Evolutionary conservation across 2,113 vertebrate genomes (phyloP).

Genomic region (Dasyurus viverrinus): DNA sequence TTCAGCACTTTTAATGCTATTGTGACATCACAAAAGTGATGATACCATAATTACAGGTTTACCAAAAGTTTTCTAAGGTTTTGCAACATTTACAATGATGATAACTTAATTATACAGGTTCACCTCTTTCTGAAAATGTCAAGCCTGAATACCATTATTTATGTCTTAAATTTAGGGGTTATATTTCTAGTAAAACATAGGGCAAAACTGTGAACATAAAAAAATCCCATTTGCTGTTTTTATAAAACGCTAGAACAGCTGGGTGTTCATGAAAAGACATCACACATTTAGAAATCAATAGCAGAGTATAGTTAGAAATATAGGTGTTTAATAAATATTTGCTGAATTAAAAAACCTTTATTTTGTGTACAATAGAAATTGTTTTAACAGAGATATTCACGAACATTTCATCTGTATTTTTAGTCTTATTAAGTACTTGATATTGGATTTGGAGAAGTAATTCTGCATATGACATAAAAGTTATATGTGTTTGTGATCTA

Average conservation of each 20-base stretch:
- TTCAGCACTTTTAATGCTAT: neutral
- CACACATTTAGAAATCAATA: neutral
- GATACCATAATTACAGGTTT: conserved; percentile 20
- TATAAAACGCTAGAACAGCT: conserved; percentile 28
- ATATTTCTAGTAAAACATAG: conserved; percentile 51
- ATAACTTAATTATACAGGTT: neutral
- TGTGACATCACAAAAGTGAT: neutral
- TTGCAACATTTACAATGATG: neutral
- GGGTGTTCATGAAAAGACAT: conserved; percentile 5
- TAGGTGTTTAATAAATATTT: neutral
- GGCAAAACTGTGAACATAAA: conserved; percentile 32
- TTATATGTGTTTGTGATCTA: neutral
- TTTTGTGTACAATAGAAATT: conserved; percentile 5
- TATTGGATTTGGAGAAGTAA: neutral
- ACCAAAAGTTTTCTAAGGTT: conserved; percentile 21
- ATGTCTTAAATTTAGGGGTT: neutral
- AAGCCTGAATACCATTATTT: neutral
- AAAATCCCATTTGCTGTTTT: neutral
- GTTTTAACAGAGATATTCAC: neutral
- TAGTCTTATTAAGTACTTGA: neutral
- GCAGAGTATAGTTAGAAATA: neutral
- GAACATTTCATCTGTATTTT: neutral
- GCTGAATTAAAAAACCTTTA: neutral
- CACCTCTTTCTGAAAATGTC: conserved; percentile 40
- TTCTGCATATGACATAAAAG: conserved; percentile 26